Conservation (phyloP, 2,888 invertebrate genomes). For the Labia minor region DNA sequence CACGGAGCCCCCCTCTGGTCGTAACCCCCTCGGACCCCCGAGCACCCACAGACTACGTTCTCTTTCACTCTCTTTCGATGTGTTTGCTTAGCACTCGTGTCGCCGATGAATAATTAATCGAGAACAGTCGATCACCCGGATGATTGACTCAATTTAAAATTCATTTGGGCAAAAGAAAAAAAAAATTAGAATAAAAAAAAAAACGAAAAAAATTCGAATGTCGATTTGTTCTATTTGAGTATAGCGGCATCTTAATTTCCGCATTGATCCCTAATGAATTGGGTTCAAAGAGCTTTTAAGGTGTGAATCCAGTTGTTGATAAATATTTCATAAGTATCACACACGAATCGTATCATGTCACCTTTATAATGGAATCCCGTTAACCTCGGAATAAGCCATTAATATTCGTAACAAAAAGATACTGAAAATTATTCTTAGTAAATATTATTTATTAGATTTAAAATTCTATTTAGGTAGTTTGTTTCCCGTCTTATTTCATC, state of each 20-base stretch:
- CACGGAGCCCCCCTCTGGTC: not conserved
- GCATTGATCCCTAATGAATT: not conserved
- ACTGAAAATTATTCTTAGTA: too few species aligned
- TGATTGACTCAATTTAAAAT: not conserved
- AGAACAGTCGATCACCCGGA: not conserved
- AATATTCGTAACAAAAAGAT: too few species aligned
- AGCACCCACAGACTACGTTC: not conserved
- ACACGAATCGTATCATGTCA: not conserved
- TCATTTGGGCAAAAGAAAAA: too few species aligned
- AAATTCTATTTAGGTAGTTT: too few species aligned
- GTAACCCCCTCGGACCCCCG: not conserved
- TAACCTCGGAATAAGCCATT: not conserved
- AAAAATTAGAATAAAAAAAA: too few species aligned
- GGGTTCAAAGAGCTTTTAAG: not conserved
- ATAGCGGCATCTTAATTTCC: too few species aligned
- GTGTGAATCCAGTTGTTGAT: not conserved
- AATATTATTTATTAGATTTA: too few species aligned
- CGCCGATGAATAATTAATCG: slow-evolving; percentile 1
- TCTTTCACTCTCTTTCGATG: not conserved
- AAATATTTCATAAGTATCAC: slow-evolving; percentile 7
- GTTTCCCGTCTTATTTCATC: too few species aligned
- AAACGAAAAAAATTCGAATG: too few species aligned
- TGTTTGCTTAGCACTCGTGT: not conserved
- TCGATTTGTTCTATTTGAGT: too few species aligned
- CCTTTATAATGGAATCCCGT: not conserved